Base-by-base conservation (phyloP, 2,797 vertebrate genomes). In the Gymnodraco acuticeps region DNA sequence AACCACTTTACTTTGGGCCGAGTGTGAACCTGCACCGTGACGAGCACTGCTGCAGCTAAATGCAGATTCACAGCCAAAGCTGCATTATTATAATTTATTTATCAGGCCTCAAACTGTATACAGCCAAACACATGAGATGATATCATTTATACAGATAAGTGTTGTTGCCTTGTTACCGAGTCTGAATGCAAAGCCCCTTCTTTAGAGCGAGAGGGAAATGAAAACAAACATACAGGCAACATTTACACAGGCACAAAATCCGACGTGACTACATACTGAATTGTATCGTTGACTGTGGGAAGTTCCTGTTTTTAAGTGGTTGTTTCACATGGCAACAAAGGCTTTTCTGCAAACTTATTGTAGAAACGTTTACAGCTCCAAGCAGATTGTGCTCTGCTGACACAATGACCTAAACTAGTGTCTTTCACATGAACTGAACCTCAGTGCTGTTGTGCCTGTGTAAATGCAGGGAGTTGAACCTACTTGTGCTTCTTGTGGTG, bases 21-120 rank as follows among this genome's bases (percentile, higher is more conserved):
- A 82, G 65, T 73, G 52, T 81, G 77, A 82, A 78, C 73, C 60
- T 73, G 74, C 74, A 58, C 68, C 67, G 73, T 64, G 66, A 70
- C 9, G 43, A 78, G 73, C 50, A 42, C 59, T 64, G 62, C 67
- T 79, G 72, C 74, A 73, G 51, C 56, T 67, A 43, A 45, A 80
- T 54, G 64, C 47, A 72, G 48, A 62, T 20, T 31, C n/a, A 54
- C 13, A 83, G 64, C 56, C 73, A 81, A 62, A 69, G 41, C 51
- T 46, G 6, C 41, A 50, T 56, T 23, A 53, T 48, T 31, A 27
- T 38, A 60, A 51, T 23, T 16, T 45, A 53, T 58, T 46, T 54
- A 19, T 64, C 27, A 55, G 66, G 59, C 55, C 52, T 80, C 77
- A 75, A 71, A 75, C 64, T 70, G 10, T 47, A 41, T 33, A 74